These are phyloP conservation scores for Corvus hawaiiensis DNA, from an alignment of 2,113 vertebrate genomes.

Conservation along the genomic window DNA sequence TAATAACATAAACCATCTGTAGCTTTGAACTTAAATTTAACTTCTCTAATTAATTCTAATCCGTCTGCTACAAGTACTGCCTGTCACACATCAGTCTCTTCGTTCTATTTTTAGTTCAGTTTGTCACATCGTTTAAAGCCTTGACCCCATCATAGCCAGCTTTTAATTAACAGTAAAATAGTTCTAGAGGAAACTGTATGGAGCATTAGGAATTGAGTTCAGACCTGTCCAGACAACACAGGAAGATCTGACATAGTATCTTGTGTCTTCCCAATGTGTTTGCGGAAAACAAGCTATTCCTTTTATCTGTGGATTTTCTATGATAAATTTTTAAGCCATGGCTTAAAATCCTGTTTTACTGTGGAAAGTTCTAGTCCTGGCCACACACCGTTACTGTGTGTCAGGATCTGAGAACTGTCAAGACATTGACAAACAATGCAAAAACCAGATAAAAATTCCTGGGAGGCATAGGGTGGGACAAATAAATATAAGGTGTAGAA, in stretches of 20 bases:
- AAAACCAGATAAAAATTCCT: neutral
- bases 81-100: neutral
- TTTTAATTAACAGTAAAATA: neutral
- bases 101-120: neutral
- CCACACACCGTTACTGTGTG: neutral
- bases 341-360: neutral
- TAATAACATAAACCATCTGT: slow-evolving; percentile 36
- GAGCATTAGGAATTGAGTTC: neutral
- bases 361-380: neutral
- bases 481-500: neutral
- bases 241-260: neutral
- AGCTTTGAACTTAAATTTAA: slow-evolving; percentile 40
- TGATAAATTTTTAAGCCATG: neutral
- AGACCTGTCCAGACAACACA: neutral
- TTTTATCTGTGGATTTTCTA: neutral
- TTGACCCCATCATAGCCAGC: neutral
- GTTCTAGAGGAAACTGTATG: neutral
- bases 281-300: neutral
- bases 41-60: slow-evolving; percentile 26
- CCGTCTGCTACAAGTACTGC: neutral
- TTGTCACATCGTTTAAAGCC: neutral
- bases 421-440: neutral
- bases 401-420: neutral
- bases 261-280: neutral
- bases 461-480: neutral